Evolutionary conservation across 2,888 invertebrate genomes (phyloP).

Genomic region (Branchipolynoe longqiensis): DNA sequence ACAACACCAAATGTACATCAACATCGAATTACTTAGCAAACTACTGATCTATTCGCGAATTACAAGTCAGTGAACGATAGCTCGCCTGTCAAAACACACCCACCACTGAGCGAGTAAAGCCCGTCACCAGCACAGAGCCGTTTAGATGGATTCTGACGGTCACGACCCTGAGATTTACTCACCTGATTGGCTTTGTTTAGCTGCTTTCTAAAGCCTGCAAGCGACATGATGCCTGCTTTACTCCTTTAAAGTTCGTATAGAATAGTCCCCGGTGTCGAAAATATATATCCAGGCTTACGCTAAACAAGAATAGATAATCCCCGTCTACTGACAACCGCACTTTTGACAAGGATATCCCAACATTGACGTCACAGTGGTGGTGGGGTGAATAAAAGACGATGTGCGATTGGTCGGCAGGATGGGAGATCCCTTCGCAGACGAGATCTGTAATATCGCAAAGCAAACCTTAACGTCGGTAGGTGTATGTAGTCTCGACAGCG

Average conservation of each 20-base stretch:
- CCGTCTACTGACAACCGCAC: slow-evolving; percentile 3
- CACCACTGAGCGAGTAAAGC: not conserved
- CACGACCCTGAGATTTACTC: slow-evolving; percentile 72
- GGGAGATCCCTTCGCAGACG: not conserved
- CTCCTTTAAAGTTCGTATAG: not conserved
- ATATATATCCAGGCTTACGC: slow-evolving; percentile 39
- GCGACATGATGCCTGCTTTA: slow-evolving; percentile 88
- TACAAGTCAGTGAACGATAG: not conserved
- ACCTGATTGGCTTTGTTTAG: slow-evolving; percentile 99
- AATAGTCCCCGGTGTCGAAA: slow-evolving; percentile 27
- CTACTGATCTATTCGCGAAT: not conserved
- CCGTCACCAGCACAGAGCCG: slow-evolving; percentile 32
- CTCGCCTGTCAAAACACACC: slow-evolving; percentile 47
- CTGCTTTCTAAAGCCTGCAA: slow-evolving; percentile 99
- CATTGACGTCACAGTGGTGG: slow-evolving; percentile 25
- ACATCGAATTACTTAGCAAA: not conserved
- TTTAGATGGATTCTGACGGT: not conserved
- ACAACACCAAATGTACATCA: too few relatives aligned
- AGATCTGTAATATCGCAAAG: too few relatives aligned
- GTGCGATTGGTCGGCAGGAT: not conserved
- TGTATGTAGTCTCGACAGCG: too few relatives aligned
- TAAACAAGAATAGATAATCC: slow-evolving; percentile 47
- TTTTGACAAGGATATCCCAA: slow-evolving; percentile 57
- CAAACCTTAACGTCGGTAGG: too few relatives aligned
- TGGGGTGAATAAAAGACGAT: not conserved